Evolutionary conservation across 2,797 vertebrate genomes (phyloP).

Genomic region (Cheirogaleus major): DNA sequence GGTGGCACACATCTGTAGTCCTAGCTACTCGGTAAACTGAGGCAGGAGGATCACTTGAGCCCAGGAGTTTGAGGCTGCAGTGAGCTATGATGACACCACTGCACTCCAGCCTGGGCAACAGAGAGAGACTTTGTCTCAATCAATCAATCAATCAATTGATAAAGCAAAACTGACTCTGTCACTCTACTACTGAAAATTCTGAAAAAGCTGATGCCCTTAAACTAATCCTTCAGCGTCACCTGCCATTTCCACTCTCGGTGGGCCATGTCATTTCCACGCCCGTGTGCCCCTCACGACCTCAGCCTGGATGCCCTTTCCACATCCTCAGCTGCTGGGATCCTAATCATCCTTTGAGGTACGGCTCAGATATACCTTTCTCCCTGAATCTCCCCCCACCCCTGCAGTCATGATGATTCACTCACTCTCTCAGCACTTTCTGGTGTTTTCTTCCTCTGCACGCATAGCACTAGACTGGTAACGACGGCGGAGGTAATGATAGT

Average conservation of each 20-base stretch:
- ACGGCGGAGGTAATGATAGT: not conserved
- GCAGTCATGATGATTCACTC: not conserved
- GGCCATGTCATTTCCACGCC: not conserved
- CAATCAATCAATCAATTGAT: too few species aligned
- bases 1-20: too few species aligned
- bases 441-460: not conserved
- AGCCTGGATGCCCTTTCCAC: not conserved
- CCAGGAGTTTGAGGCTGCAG: not conserved
- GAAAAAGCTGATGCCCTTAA: not conserved
- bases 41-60: not conserved
- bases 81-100: not conserved
- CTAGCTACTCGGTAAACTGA: too few species aligned
- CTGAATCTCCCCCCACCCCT: not conserved
- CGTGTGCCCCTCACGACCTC: not conserved
- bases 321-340: not conserved
- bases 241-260: not conserved
- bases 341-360: not conserved
- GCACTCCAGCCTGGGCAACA: not conserved
- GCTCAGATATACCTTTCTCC: slow-evolving; percentile 4
- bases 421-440: not conserved
- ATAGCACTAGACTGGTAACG: not conserved
- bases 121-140: not conserved
- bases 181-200: not conserved
- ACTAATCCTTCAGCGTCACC: not conserved
- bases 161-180: not conserved